These are phyloP conservation scores for Aurelia coerulea DNA, from an alignment of 30 jellyfish, hydroid and myxozoan genomes.

Conservation along the genomic window DNA sequence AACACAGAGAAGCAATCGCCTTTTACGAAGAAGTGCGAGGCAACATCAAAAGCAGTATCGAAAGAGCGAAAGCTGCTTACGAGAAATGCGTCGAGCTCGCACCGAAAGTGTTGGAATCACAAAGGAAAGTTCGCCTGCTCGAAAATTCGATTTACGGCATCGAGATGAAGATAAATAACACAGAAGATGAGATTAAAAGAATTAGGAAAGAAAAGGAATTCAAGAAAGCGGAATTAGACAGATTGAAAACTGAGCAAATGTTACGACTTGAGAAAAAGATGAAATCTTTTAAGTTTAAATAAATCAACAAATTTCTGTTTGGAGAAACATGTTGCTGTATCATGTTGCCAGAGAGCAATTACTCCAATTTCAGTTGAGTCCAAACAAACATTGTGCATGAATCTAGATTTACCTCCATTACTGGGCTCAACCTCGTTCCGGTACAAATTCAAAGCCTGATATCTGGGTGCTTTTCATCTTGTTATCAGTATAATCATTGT, in stretches of 20 bases:
- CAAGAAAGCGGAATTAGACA: constrained; percentile 50
- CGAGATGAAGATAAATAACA: constrained; percentile 57
- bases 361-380: too few relatives aligned
- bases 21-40: constrained; percentile 49
- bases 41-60: constrained; percentile 56
- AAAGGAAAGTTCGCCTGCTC: constrained; percentile 60
- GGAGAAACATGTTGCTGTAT: too few relatives aligned
- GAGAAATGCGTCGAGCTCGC: constrained; percentile 71
- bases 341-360: too few relatives aligned
- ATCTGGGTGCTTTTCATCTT: too few relatives aligned
- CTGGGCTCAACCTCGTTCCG: too few relatives aligned
- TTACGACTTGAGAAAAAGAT: constrained; percentile 53
- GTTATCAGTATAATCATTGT: too few relatives aligned
- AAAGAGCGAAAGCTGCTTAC: constrained; percentile 62
- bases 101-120: constrained; percentile 53
- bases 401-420: too few relatives aligned
- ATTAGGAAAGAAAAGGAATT: constrained; percentile 45
- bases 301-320: background rate
- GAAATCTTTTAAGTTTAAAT: constrained; percentile 49
- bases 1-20: constrained; percentile 56
- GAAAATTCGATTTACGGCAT: constrained; percentile 61
- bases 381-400: too few relatives aligned
- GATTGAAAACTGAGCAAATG: constrained; percentile 53
- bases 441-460: too few relatives aligned
- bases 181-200: constrained; percentile 60